Evolutionary conservation across 2,113 vertebrate genomes (phyloP).

Genomic region (Bubo scandiacus): DNA sequence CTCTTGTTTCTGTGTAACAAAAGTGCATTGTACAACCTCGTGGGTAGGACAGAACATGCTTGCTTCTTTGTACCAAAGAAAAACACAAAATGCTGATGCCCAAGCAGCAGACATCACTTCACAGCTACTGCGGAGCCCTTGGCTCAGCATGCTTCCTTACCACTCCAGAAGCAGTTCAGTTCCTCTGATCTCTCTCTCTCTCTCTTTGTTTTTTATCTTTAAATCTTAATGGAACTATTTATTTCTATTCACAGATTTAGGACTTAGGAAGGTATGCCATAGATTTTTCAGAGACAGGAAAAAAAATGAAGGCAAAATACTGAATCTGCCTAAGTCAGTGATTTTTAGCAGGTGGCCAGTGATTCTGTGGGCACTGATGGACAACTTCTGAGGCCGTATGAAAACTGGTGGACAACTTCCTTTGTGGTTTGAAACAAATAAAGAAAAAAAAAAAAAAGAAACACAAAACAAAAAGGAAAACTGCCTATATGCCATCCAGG

Average conservation of each 20-base stretch:
- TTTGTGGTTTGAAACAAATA: neutral
- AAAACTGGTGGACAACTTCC: neutral
- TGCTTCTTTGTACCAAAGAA: neutral
- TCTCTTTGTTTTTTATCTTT: neutral
- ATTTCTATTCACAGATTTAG: neutral
- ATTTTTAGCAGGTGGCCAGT: neutral
- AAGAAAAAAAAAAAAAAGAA: too few relatives aligned
- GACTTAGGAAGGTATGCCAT: neutral
- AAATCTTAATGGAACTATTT: neutral
- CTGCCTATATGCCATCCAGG: neutral
- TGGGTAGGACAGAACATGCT: neutral
- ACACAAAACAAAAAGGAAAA: neutral
- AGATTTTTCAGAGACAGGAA: neutral
- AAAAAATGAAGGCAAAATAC: neutral
- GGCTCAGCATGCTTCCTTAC: neutral
- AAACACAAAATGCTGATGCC: rapidly evolving
- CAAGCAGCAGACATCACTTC: neutral
- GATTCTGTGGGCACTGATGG: neutral
- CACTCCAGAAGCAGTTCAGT: neutral
- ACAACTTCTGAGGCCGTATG: neutral
- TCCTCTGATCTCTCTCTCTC: neutral
- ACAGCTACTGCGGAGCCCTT: neutral
- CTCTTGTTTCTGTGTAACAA: neutral
- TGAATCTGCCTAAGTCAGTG: neutral
- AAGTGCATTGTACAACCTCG: neutral